Evolutionary conservation across 2,888 invertebrate genomes (phyloP).

Genomic region (Synergus umbraculus): DNA sequence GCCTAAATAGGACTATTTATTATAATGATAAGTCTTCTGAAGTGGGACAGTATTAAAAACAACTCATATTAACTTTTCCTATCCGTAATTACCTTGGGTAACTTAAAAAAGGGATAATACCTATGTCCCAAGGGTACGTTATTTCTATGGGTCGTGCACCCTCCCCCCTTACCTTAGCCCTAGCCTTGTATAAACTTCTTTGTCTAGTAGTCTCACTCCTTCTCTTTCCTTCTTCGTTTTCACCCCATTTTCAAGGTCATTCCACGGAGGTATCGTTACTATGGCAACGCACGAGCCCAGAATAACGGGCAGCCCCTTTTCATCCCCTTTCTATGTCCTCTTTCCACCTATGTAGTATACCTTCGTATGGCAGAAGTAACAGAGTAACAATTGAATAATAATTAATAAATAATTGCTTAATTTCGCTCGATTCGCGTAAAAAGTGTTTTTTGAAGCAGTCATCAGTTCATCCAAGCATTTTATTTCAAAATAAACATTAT

Average conservation of each 20-base stretch:
- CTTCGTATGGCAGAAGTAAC: constrained; percentile 41
- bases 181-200: constrained; percentile 11
- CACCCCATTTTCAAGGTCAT: constrained; percentile 66
- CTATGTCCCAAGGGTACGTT: constrained; percentile 45
- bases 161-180: constrained; percentile 43
- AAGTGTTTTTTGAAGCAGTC: not conserved
- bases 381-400: constrained; percentile 9
- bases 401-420: constrained; percentile 44
- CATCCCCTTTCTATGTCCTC: constrained; percentile 55
- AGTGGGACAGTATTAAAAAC: not conserved
- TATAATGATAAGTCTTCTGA: constrained; percentile 1
- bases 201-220: constrained; percentile 14
- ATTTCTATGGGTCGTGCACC: constrained; percentile 50
- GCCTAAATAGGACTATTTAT: no score
- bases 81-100: constrained; percentile 42
- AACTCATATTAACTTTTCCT: constrained; percentile 8
- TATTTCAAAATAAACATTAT: not conserved
- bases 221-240: constrained; percentile 50
- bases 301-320: constrained; percentile 65
- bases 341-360: constrained; percentile 49
- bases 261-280: constrained; percentile 67
- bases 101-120: constrained; percentile 39
- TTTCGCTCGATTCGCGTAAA: constrained; percentile 28
- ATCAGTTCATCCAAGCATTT: not conserved
- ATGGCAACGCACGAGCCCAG: constrained; percentile 68